phyloP scores from a whole-genome alignment of 2,113 vertebrate species.

The Plecotus auritus region DNA sequence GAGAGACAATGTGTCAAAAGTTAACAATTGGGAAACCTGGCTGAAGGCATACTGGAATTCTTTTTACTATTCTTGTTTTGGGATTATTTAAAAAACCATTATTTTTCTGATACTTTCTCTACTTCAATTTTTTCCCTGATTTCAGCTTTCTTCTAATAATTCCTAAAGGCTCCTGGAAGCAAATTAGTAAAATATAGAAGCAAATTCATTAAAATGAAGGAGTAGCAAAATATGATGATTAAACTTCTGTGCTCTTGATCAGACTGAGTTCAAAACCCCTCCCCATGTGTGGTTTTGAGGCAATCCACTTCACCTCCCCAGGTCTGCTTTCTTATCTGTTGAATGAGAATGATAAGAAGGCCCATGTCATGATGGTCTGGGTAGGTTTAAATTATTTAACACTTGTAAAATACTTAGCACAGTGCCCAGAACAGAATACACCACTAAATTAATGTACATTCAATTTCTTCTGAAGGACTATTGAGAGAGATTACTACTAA shows the following conservation, averaged over 20 bases:
- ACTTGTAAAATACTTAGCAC: background rate
- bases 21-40: background rate
- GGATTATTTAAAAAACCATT: background rate
- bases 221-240: background rate
- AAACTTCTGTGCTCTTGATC: background rate
- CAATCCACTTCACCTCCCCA: background rate
- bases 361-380: background rate
- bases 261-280: constrained; percentile 17
- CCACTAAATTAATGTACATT: background rate
- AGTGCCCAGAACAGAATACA: background rate
- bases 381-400: background rate
- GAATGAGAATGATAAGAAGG: background rate
- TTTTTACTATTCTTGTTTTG: background rate
- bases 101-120: background rate
- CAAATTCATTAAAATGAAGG: background rate
- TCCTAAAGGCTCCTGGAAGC: background rate
- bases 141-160: background rate
- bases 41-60: background rate
- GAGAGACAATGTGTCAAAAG: background rate
- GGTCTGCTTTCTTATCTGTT: background rate
- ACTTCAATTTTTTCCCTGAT: background rate
- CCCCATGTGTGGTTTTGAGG: background rate
- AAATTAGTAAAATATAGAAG: background rate
- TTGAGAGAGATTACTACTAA: background rate
- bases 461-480: background rate